A percentile compares a stretch with the other conserved stretches of the same genome.
These are phyloP conservation scores for Clarias macrocephalus DNA, from an alignment of 2,113 vertebrate genomes.

Conservation along the genomic window DNA sequence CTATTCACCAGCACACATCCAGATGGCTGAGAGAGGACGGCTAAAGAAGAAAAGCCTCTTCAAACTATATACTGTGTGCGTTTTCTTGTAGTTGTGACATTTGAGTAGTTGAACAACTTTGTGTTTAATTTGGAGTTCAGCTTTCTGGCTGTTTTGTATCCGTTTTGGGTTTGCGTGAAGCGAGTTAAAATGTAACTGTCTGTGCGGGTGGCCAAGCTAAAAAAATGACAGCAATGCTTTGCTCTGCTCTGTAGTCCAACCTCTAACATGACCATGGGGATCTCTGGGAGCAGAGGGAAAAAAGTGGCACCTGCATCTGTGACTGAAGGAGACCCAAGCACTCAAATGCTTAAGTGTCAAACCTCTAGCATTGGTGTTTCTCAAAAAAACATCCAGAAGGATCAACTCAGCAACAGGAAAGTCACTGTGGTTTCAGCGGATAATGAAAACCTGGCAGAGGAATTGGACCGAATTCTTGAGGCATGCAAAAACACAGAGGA, in stretches of 20 bases:
- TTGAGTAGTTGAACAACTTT: neutral
- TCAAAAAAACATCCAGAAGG: conserved; percentile 52
- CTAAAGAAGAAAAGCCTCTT: conserved; percentile 5
- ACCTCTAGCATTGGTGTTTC: conserved; percentile 43
- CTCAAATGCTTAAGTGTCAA: conserved; percentile 39
- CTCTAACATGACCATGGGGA: conserved; percentile 63
- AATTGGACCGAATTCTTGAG: conserved; percentile 55
- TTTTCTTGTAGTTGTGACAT: neutral
- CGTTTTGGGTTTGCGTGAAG: neutral
- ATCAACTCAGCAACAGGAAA: conserved; percentile 61
- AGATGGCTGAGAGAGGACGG: conserved; percentile 29
- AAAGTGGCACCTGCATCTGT: conserved; percentile 68
- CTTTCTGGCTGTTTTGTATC: neutral
- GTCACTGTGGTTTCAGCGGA: conserved; percentile 60
- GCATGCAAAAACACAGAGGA: conserved; percentile 48
- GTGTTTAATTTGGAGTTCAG: neutral
- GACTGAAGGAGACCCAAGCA: conserved; percentile 46
- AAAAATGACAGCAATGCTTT: neutral
- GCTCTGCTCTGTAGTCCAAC: neutral
- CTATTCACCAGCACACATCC: conserved; percentile 12
- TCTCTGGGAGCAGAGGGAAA: conserved; percentile 67
- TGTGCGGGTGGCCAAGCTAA: neutral
- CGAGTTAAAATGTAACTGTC: conserved; percentile 8
- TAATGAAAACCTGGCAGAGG: conserved; percentile 50
- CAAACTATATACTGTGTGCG: neutral